phyloP scores from a whole-genome alignment of 1,140 invertebrate genomes.

The Hyposmocoma kahamanoa region DNA sequence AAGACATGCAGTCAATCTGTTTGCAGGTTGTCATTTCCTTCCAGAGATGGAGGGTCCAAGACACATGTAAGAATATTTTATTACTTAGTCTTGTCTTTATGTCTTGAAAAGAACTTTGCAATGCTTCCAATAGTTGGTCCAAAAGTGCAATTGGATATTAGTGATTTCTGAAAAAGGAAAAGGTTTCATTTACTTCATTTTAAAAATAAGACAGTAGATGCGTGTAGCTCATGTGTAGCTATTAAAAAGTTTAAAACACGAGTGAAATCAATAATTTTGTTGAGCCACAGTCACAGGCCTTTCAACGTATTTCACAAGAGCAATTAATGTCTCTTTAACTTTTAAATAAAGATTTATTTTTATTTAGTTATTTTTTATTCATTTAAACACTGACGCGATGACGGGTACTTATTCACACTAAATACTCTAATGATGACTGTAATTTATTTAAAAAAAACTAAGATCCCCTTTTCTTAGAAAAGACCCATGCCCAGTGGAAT shows the following conservation, averaged over 20 bases:
- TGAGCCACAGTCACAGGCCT: neutral
- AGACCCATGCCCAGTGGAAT: too few relatives aligned
- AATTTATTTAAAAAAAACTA: too few relatives aligned
- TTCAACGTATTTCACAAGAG: neutral
- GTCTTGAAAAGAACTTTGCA: constrained; percentile 74
- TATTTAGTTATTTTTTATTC: too few relatives aligned
- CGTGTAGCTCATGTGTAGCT: neutral
- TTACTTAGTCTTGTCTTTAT: constrained; percentile 54
- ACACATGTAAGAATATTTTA: too few relatives aligned
- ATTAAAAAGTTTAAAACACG: neutral
- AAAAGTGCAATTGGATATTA: constrained; percentile 67
- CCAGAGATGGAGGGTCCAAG: too few relatives aligned
- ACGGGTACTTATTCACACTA: too few relatives aligned
- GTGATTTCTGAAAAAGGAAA: constrained; percentile 56
- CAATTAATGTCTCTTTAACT: neutral
- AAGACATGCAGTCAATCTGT: too few relatives aligned
- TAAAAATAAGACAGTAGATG: neutral
- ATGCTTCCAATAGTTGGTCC: constrained; percentile 69
- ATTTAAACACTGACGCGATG: too few relatives aligned
- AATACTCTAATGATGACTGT: too few relatives aligned
- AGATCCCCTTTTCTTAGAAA: too few relatives aligned
- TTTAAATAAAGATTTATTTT: neutral
- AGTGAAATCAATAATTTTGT: neutral
- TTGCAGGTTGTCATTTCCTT: too few relatives aligned
- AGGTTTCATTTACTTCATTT: neutral